These are phyloP conservation scores for Acronicta leporina DNA, from an alignment of 2,888 invertebrate species.

Conservation along the genomic window DNA sequence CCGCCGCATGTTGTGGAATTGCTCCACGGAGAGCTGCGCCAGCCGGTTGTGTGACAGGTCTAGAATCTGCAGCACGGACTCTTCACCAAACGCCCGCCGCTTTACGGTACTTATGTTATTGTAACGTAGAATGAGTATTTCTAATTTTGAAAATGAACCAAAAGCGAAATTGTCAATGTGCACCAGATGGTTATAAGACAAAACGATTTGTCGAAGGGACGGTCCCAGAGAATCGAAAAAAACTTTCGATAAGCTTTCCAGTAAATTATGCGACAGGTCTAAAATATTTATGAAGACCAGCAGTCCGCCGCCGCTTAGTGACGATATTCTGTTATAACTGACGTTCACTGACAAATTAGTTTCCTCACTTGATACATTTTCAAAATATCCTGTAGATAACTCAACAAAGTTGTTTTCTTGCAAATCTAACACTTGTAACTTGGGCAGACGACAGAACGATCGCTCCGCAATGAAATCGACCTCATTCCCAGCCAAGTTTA, in stretches of 20 bases:
- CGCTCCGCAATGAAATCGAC: slow-evolving; percentile 90
- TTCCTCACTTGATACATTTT: slow-evolving; percentile 90
- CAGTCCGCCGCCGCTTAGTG: slow-evolving; percentile 66
- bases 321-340: slow-evolving; percentile 90
- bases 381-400: slow-evolving; percentile 90
- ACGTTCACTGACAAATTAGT: slow-evolving; percentile 91
- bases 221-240: slow-evolving; percentile 86
- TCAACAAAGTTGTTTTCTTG: slow-evolving; percentile 92
- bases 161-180: slow-evolving; percentile 80
- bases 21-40: slow-evolving; percentile 67
- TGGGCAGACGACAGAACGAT: slow-evolving; percentile 92
- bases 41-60: slow-evolving; percentile 71
- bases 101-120: slow-evolving; percentile 91
- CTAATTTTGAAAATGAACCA: slow-evolving; percentile 62
- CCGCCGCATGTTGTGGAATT: slow-evolving; percentile 88
- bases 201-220: slow-evolving; percentile 65
- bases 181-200: slow-evolving; percentile 90
- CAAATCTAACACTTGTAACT: slow-evolving; percentile 92
- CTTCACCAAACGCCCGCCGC: slow-evolving; percentile 91
- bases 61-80: slow-evolving; percentile 66
- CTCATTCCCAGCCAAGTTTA: slow-evolving; percentile 94
- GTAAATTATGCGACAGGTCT: slow-evolving; percentile 91
- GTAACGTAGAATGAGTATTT: slow-evolving; percentile 88
- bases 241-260: slow-evolving; percentile 87
- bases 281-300: slow-evolving; percentile 88